Conservation (phyloP, 1,140 invertebrate species). For the Gryon sp. region DNA sequence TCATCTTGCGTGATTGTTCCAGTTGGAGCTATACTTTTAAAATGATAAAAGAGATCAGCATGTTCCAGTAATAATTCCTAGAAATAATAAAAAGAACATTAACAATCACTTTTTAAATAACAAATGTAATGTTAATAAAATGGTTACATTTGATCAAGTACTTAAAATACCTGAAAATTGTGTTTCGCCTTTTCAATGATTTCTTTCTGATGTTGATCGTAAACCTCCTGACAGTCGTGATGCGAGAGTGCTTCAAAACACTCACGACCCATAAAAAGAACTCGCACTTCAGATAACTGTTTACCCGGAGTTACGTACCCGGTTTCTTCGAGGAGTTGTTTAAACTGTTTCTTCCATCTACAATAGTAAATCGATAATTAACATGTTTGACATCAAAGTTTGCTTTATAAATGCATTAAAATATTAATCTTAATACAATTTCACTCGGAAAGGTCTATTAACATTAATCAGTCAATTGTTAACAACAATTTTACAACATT, state of each 20-base stretch:
- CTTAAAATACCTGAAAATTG: conserved; percentile 90
- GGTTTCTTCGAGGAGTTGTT: conserved; percentile 94
- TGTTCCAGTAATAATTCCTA: conserved; percentile 95
- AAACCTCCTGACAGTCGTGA: conserved; percentile 94
- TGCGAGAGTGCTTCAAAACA: conserved; percentile 95
- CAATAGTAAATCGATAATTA: neutral
- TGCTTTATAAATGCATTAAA: no score
- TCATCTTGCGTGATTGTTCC: conserved; percentile 96
- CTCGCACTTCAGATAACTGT: conserved; percentile 93
- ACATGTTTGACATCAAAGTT: neutral
- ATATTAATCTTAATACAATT: neutral
- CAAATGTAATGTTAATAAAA: no score
- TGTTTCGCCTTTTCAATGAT: conserved; percentile 94
- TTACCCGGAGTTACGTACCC: conserved; percentile 97
- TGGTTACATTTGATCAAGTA: no score
- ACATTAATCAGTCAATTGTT: no score
- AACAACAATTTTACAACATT: no score
- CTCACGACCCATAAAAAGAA: conserved; percentile 96
- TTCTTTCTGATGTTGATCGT: conserved; percentile 96
- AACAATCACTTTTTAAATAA: neutral
- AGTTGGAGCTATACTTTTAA: conserved; percentile 88
- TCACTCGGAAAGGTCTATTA: no score
- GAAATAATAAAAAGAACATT: neutral
- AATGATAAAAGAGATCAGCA: conserved; percentile 96
- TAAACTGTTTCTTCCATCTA: conserved; percentile 95